A percentile compares a stretch with the other conserved stretches of the same genome.
Conservation (phyloP, 2,888 invertebrate genomes). For the Pristionchus exspectatus region DNA sequence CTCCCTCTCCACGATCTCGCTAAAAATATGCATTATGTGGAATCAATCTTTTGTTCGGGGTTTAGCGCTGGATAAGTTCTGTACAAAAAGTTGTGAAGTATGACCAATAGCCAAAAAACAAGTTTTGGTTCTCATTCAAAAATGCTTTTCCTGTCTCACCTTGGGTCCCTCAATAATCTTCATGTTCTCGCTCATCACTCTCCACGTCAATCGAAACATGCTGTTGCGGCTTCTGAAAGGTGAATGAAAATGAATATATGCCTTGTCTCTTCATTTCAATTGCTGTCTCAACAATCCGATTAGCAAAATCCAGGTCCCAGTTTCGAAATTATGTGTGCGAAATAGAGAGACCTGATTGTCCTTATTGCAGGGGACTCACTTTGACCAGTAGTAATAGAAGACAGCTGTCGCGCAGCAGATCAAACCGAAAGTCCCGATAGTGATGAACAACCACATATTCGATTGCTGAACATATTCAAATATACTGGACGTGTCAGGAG, state of each 20-base stretch:
- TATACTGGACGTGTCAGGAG: not conserved
- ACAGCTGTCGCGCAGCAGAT: conserved; percentile 52
- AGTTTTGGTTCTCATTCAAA: too few species aligned
- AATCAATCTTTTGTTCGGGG: too few species aligned
- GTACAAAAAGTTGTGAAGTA: too few species aligned
- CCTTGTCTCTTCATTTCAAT: not conserved
- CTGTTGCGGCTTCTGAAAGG: conserved; percentile 58
- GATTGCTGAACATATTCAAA: not conserved
- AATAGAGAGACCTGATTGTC: not conserved
- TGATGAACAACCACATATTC: conserved; percentile 4
- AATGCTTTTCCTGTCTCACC: conserved; percentile 56
- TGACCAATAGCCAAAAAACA: too few species aligned
- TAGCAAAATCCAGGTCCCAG: too few species aligned
- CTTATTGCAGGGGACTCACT: too few species aligned
- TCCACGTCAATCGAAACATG: conserved; percentile 74
- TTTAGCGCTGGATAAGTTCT: too few species aligned
- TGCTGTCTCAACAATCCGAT: not conserved
- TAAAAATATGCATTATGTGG: not conserved
- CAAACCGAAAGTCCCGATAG: not conserved
- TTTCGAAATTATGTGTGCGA: too few species aligned
- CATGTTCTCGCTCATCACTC: conserved; percentile 64
- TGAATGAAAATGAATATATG: not conserved
- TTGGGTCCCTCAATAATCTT: conserved; percentile 75
- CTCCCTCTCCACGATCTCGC: not conserved
- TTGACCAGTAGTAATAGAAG: conserved; percentile 56